Conservation (phyloP, 2,797 vertebrate genomes). For the Bradypus variegatus region DNA sequence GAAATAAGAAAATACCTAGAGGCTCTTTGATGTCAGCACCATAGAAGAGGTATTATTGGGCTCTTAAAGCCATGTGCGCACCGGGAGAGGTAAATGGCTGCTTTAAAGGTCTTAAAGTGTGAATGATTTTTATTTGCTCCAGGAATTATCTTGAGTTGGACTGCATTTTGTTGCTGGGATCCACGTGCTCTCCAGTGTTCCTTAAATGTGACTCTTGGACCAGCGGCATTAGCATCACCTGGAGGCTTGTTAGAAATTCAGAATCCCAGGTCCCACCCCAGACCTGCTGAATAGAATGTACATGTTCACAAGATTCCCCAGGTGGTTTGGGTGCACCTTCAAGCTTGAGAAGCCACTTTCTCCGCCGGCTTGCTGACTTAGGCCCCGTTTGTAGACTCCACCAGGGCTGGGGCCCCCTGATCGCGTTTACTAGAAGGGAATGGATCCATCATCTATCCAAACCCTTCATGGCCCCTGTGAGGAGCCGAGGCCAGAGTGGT, state of each 20-base stretch:
- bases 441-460: background rate
- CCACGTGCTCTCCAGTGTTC: background rate
- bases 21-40: background rate
- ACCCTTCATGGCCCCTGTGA: background rate
- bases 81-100: background rate
- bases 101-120: background rate
- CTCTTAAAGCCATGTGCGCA: background rate
- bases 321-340: background rate
- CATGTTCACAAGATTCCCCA: background rate
- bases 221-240: background rate
- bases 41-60: background rate
- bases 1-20: constrained; percentile 29
- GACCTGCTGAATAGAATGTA: background rate
- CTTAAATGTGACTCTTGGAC: background rate
- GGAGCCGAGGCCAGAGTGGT: background rate
- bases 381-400: background rate
- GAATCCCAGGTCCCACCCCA: background rate
- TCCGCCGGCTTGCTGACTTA: background rate
- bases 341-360: background rate
- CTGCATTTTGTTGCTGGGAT: background rate
- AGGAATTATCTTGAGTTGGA: background rate
- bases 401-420: background rate
- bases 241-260: background rate
- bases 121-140: background rate
- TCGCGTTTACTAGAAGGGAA: background rate